Conservation (phyloP, 2,113 vertebrate genomes). For the Antechinus stuartii region DNA sequence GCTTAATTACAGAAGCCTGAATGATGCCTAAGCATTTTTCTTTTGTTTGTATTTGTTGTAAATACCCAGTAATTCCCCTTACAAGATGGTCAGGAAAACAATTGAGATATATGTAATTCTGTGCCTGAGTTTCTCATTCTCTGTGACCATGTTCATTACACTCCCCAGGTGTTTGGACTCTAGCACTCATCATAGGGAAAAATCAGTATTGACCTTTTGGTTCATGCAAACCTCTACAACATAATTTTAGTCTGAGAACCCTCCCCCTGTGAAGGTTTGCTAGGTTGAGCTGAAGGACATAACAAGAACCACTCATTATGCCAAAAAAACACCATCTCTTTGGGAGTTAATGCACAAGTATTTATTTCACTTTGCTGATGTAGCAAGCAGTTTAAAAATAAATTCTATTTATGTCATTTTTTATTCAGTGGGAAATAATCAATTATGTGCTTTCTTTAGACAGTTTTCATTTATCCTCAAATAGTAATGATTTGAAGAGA, state of each 20-base stretch:
- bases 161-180: neutral
- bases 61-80: neutral
- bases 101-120: neutral
- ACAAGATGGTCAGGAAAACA: neutral
- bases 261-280: neutral
- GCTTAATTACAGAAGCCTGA: neutral
- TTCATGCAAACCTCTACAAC: neutral
- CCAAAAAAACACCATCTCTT: neutral
- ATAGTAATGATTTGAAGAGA: neutral
- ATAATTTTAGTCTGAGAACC: neutral
- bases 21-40: neutral
- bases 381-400: conserved; percentile 9
- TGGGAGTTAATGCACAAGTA: neutral
- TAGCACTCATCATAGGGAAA: neutral
- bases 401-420: conserved; percentile 9
- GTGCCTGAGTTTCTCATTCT: neutral
- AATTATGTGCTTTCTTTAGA: neutral
- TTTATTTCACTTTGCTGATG: neutral
- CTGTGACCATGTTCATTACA: neutral
- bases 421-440: conserved; percentile 33
- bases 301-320: neutral
- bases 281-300: neutral
- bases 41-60: neutral
- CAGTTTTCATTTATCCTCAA: neutral
- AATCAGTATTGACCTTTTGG: neutral